Conservation (phyloP, 2,888 invertebrate species). For the Beris morrisii region DNA sequence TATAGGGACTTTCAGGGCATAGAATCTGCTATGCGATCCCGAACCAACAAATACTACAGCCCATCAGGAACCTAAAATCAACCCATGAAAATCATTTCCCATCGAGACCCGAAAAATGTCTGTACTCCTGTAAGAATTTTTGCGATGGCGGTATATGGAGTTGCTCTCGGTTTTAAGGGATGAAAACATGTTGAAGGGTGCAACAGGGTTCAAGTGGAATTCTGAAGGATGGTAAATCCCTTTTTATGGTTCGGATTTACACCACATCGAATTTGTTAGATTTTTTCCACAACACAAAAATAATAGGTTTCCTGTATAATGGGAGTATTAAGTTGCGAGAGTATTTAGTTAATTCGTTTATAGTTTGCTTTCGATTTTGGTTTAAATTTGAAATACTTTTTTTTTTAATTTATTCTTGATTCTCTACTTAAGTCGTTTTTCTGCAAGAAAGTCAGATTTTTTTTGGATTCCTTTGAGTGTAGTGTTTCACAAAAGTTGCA, state of each 20-base stretch:
- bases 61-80: conserved; percentile 14
- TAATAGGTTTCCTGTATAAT: conserved; percentile 21
- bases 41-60: no score
- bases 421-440: not conserved
- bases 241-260: conserved; percentile 25
- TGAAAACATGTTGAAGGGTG: conserved; percentile 25
- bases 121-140: conserved; percentile 14
- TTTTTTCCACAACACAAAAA: conserved; percentile 13
- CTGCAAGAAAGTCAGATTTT: no score
- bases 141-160: conserved; percentile 3
- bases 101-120: conserved; percentile 23
- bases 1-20: not conserved
- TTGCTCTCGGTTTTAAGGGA: conserved; percentile 13
- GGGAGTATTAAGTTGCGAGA: conserved; percentile 19
- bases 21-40: not conserved
- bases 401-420: not conserved
- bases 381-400: no score
- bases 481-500: no score
- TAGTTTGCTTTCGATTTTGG: no score
- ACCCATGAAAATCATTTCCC: conserved; percentile 29
- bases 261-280: conserved; percentile 28
- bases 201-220: conserved; percentile 30
- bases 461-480: no score
- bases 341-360: not conserved
- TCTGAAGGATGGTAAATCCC: conserved; percentile 28